Evolutionary conservation across 1,140 invertebrate species (phyloP).

Genomic region (Drusus annulatus): DNA sequence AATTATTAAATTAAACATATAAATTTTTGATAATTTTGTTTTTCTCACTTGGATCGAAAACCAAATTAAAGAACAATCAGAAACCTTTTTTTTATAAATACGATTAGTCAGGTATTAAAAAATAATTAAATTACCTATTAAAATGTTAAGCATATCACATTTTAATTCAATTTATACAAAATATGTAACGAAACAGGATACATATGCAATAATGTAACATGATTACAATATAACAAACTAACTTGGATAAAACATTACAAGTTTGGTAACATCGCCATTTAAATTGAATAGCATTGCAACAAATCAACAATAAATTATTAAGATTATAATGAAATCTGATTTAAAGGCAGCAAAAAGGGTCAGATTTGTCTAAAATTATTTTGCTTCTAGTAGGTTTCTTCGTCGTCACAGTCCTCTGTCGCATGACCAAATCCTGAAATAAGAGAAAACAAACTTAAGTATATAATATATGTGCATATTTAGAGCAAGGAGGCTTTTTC

Average conservation of each 20-base stretch:
- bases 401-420: constrained; percentile 84
- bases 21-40: constrained; percentile 18
- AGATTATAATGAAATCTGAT: not conserved
- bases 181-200: constrained; percentile 32
- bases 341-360: constrained; percentile 23
- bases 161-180: constrained; percentile 20
- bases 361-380: not conserved
- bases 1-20: constrained; percentile 17
- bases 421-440: constrained; percentile 85
- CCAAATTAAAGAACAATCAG: too few relatives aligned
- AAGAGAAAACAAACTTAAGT: constrained; percentile 40
- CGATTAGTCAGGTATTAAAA: constrained; percentile 15
- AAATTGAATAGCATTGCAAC: constrained; percentile 1
- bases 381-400: constrained; percentile 81
- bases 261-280: constrained; percentile 22
- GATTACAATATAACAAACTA: constrained; percentile 30
- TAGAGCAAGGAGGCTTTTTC: too few relatives aligned
- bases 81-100: not conserved
- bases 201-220: constrained; percentile 25
- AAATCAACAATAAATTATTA: not conserved
- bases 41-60: not conserved
- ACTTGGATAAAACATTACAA: constrained; percentile 1
- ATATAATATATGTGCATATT: too few relatives aligned
- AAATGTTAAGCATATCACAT: constrained; percentile 23
- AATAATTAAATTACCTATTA: constrained; percentile 1